Evolutionary conservation across 1,140 invertebrate genomes (phyloP).

Genomic region (Scaptomyza hsui): DNA sequence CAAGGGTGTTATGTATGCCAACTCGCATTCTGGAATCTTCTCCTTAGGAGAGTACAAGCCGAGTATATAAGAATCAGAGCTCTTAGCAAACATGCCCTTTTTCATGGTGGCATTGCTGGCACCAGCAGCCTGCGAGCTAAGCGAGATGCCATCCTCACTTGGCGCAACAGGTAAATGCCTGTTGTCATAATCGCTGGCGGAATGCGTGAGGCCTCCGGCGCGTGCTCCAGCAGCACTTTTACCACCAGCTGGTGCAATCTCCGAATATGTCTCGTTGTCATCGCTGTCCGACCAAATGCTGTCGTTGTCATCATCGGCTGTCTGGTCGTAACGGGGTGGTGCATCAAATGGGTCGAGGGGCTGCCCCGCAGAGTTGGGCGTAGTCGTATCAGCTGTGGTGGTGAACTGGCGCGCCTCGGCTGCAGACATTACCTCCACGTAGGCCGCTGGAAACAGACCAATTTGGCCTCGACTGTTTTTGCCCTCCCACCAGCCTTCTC

Average conservation of each 20-base stretch:
- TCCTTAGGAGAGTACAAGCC: constrained; percentile 88
- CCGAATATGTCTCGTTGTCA: constrained; percentile 88
- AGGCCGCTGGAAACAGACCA: constrained; percentile 96
- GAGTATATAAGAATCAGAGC: constrained; percentile 91
- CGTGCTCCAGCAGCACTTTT: constrained; percentile 60
- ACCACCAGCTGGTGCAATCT: constrained; percentile 85
- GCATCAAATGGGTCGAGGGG: constrained; percentile 52
- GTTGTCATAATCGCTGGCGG: constrained; percentile 72
- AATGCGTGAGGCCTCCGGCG: constrained; percentile 58
- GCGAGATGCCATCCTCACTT: constrained; percentile 68
- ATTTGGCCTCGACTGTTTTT: constrained; percentile 90
- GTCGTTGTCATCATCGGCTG: constrained; percentile 84
- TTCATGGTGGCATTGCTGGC: constrained; percentile 85
- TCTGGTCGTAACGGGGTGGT: constrained; percentile 85
- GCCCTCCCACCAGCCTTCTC: constrained; percentile 98
- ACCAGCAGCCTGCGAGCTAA: constrained; percentile 55
- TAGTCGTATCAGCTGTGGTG: constrained; percentile 20
- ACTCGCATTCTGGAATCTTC: constrained; percentile 90
- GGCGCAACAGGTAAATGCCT: constrained; percentile 75
- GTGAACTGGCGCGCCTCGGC: constrained; percentile 83
- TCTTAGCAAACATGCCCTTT: constrained; percentile 94
- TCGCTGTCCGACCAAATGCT: constrained; percentile 92
- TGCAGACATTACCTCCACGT: constrained; percentile 87
- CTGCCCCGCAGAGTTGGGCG: constrained; percentile 4
- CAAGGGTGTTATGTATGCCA: constrained; percentile 90